These are phyloP conservation scores for Arothron firmamentum DNA, from an alignment of 2,113 vertebrate species.

Conservation along the genomic window DNA sequence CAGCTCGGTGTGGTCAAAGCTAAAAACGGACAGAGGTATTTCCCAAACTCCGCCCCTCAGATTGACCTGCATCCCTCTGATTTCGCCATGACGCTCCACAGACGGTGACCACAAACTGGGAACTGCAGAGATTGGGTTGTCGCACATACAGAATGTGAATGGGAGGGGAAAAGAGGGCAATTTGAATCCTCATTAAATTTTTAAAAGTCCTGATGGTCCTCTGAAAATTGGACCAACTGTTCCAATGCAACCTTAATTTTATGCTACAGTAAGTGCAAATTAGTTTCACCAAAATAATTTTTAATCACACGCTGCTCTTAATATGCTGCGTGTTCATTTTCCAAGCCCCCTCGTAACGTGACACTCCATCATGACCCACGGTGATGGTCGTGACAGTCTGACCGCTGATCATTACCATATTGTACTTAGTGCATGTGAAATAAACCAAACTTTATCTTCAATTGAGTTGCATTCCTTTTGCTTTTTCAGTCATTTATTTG, in stretches of 20 bases:
- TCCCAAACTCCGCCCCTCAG: conserved; percentile 2
- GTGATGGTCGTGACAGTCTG: conserved; percentile 40
- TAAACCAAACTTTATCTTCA: too few relatives aligned
- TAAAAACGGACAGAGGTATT: neutral
- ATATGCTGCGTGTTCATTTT: conserved; percentile 72
- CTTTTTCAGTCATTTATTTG: too few relatives aligned
- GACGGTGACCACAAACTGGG: too few relatives aligned
- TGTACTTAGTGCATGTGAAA: neutral
- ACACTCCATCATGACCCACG: conserved; percentile 47
- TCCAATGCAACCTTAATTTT: conserved; percentile 74
- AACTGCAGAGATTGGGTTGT: conserved; percentile 8
- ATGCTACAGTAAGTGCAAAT: conserved; percentile 79
- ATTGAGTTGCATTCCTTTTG: too few relatives aligned
- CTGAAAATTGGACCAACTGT: conserved; percentile 72
- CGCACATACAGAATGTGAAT: conserved; percentile 46
- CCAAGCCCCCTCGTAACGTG: conserved; percentile 49
- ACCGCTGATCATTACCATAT: neutral
- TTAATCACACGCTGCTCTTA: conserved; percentile 74
- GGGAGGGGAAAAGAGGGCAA: conserved; percentile 54
- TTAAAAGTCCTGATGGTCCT: conserved; percentile 73
- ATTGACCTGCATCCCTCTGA: conserved; percentile 3
- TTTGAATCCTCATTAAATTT: conserved; percentile 76
- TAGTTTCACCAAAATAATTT: conserved; percentile 74
- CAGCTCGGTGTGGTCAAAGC: too few relatives aligned
- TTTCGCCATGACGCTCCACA: neutral